These are phyloP conservation scores for Hippocampus zosterae DNA, from an alignment of 2,113 vertebrate genomes.

Conservation along the genomic window DNA sequence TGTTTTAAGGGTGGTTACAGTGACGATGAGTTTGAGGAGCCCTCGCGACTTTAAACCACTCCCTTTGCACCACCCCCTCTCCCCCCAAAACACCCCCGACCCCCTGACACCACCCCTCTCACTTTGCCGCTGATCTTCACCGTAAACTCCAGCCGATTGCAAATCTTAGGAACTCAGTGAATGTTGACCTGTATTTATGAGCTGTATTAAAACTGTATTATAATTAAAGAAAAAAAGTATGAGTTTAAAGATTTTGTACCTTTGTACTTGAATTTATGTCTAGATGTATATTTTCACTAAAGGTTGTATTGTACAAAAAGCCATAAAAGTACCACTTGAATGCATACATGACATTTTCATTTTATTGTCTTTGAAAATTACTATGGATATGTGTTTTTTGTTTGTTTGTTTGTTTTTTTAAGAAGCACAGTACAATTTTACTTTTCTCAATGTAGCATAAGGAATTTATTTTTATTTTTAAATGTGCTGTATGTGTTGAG, in stretches of 20 bases:
- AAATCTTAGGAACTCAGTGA: constrained; percentile 75
- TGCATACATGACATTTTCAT: constrained; percentile 75
- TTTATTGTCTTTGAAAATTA: constrained; percentile 65
- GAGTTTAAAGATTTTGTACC: constrained; percentile 84
- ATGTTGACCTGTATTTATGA: constrained; percentile 79
- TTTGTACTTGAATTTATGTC: constrained; percentile 85
- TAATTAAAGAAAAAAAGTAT: constrained; percentile 78
- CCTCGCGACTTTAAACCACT: constrained; percentile 76
- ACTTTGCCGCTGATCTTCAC: constrained; percentile 58
- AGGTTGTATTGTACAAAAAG: constrained; percentile 85
- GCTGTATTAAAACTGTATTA: constrained; percentile 84
- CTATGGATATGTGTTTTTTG: constrained; percentile 62
- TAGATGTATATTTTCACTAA: constrained; percentile 94
- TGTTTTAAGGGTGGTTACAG: constrained; percentile 80
- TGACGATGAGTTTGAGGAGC: constrained; percentile 75
- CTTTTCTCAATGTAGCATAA: constrained; percentile 62
- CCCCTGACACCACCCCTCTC: background rate
- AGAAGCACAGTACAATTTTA: constrained; percentile 69
- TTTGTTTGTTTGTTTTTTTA: constrained; percentile 33
- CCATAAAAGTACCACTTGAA: constrained; percentile 79
- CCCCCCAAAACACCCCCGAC: background rate
- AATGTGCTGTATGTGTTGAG: constrained; percentile 51
- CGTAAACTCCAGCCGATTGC: constrained; percentile 69
- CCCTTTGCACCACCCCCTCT: constrained; percentile 37
- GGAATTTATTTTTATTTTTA: constrained; percentile 45